Conservation (phyloP, 2,888 invertebrate genomes). For the Chrysomela aeneicollis region DNA sequence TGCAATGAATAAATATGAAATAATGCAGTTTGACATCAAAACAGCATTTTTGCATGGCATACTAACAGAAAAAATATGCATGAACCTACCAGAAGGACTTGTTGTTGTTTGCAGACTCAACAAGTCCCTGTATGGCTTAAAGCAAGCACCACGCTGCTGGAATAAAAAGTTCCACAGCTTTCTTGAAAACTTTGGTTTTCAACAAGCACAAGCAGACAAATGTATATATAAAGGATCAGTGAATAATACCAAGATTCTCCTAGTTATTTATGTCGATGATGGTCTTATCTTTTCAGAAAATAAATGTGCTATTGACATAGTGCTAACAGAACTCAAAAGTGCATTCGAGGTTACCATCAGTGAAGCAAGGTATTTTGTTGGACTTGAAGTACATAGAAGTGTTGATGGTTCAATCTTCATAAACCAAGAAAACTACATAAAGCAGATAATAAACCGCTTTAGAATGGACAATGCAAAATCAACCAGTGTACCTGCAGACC, state of each 20-base stretch:
- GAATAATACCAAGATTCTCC: not conserved
- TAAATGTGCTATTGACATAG: not conserved
- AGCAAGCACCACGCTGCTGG: constrained; percentile 20
- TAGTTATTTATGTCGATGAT: constrained; percentile 26
- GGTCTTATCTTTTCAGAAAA: constrained; percentile 11
- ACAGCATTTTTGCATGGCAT: constrained; percentile 14
- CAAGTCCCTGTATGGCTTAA: constrained; percentile 19
- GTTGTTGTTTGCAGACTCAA: not conserved
- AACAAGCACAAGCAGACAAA: constrained; percentile 15
- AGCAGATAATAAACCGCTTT: constrained; percentile 14
- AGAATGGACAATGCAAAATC: constrained; percentile 9
- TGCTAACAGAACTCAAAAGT: not conserved
- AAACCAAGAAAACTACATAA: not conserved
- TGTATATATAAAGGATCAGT: constrained; percentile 7
- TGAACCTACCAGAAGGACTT: constrained; percentile 2
- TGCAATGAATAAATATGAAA: not conserved
- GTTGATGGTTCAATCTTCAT: not conserved
- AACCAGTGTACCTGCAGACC: constrained; percentile 10
- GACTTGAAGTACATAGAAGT: constrained; percentile 5
- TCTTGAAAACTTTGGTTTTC: constrained; percentile 10
- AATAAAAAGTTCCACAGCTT: constrained; percentile 16
- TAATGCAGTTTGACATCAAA: constrained; percentile 9
- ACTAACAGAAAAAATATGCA: constrained; percentile 9
- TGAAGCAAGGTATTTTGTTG: constrained; percentile 4
- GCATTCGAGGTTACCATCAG: not conserved